Conservation (phyloP, 1,140 invertebrate genomes). For the Campoletis sonorensis region DNA sequence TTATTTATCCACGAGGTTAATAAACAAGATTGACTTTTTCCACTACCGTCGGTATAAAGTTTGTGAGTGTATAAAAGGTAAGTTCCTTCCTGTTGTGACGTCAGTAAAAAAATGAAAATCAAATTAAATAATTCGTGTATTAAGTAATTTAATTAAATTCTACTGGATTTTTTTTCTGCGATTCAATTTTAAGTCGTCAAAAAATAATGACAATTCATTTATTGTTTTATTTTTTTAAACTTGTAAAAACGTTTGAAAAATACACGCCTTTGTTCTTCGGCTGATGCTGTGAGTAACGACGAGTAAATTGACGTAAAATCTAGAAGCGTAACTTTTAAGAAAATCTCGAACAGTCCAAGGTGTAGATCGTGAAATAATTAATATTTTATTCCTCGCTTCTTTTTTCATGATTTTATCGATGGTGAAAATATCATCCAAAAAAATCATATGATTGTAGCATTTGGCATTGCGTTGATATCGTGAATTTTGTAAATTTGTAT, state of each 20-base stretch:
- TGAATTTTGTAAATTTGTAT: background rate
- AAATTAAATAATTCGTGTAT: too few species aligned
- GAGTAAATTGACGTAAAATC: constrained; percentile 82
- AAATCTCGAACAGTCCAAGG: constrained; percentile 85
- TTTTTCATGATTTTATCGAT: constrained; percentile 78
- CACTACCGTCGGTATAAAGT: constrained; percentile 82
- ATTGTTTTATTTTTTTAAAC: constrained; percentile 31
- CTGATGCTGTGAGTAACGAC: constrained; percentile 77
- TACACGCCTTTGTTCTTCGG: constrained; percentile 49
- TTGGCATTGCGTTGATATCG: constrained; percentile 63
- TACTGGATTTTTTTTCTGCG: too few species aligned
- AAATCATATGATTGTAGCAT: constrained; percentile 81
- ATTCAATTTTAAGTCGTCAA: too few species aligned
- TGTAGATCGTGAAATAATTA: constrained; percentile 81
- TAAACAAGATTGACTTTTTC: constrained; percentile 79
- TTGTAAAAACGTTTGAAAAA: constrained; percentile 17
- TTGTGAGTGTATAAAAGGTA: constrained; percentile 85
- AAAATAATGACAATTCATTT: constrained; percentile 32
- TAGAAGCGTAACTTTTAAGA: constrained; percentile 78
- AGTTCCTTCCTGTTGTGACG: constrained; percentile 76
- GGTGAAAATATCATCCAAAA: constrained; percentile 80
- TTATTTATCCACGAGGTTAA: constrained; percentile 82
- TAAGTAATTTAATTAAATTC: too few species aligned
- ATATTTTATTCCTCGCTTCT: constrained; percentile 78
- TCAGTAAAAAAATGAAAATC: background rate